phyloP scores from a whole-genome alignment of 2,113 vertebrate species.

The Phylloscopus trochilus region DNA sequence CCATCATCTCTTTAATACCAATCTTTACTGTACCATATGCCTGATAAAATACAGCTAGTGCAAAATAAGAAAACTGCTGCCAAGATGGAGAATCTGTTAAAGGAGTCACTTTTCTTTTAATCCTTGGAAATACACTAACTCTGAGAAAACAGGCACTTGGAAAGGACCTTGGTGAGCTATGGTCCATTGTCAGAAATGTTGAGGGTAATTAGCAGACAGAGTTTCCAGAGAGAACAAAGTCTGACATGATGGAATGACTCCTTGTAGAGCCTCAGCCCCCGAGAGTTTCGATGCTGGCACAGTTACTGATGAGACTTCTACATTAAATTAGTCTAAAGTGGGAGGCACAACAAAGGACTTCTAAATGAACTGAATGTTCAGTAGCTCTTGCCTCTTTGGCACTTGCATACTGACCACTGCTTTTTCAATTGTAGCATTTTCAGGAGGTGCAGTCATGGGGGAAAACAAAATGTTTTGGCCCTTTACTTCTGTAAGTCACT shows the following conservation, averaged over 20 bases:
- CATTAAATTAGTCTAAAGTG: conserved; percentile 57
- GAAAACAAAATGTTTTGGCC: background rate
- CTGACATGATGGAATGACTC: conserved; percentile 3
- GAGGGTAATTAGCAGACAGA: conserved; percentile 43
- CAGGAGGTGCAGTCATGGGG: background rate
- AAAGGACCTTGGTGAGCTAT: background rate
- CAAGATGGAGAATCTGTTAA: background rate
- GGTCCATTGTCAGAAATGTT: background rate
- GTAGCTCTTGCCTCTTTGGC: background rate
- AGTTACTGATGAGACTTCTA: conserved; percentile 42
- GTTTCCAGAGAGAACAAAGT: conserved; percentile 2
- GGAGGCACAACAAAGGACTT: background rate
- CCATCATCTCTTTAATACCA: background rate
- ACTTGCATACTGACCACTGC: background rate
- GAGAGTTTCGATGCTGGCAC: conserved; percentile 36
- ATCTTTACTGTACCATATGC: background rate
- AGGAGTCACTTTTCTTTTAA: background rate
- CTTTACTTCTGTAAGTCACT: background rate
- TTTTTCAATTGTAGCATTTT: background rate
- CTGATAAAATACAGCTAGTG: background rate
- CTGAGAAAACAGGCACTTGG: conserved; percentile 2
- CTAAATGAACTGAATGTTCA: background rate
- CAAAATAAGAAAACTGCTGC: background rate
- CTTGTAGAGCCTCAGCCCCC: background rate
- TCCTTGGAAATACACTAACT: background rate